Base-by-base conservation (phyloP, 2,113 vertebrate species). In the Nerophis ophidion region DNA sequence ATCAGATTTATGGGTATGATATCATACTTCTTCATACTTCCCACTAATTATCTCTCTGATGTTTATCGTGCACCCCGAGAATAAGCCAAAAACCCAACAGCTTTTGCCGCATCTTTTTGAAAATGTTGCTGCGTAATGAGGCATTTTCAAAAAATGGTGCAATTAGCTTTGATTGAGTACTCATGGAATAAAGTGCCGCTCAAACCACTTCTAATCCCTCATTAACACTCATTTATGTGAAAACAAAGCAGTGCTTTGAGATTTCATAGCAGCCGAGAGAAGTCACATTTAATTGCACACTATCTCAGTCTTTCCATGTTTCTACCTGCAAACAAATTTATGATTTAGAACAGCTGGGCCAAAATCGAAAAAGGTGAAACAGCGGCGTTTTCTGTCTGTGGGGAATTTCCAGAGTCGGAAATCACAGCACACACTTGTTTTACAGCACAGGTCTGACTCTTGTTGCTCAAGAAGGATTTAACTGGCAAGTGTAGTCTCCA, bases 201-300 rank as follows among this genome's bases (percentile, higher is more conserved):
- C 50, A 49, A 48, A 61, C 53, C 50, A 33, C 47, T 57, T 63
- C 71, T 70, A 71, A 71, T 67, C 61, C 19, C 34, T 62, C 48
- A 49, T 61, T 73, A 70, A 69, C 57, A 60, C 52, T 69, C 71
- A 52, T 74, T 53, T 69, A 83, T 67, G 17, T 12, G 72, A 78
- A 77, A 86, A 79, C 72, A 76, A 19, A 60, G 7, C 48, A 4
- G 7, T n/a, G 6, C 54, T 62, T 71, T 10, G 44, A 5, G 66
- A 79, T 71, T 12, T 58, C 36, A 8, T 11, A 17, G 51, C 12
- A 56, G 66, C 70, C 57, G 0, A 48, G 40, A 49, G 48, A 58
- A 38, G 49, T 68, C 46, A 26, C 13, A 26, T 62, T 72, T 62
- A 62, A 80, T 49, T 64, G 45, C 45, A 75, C 65, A 56, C 40